A percentile compares a stretch with the other conserved stretches of the same genome.
Conservation (phyloP, 2,888 invertebrate species). For the Ormyrus thymus region DNA sequence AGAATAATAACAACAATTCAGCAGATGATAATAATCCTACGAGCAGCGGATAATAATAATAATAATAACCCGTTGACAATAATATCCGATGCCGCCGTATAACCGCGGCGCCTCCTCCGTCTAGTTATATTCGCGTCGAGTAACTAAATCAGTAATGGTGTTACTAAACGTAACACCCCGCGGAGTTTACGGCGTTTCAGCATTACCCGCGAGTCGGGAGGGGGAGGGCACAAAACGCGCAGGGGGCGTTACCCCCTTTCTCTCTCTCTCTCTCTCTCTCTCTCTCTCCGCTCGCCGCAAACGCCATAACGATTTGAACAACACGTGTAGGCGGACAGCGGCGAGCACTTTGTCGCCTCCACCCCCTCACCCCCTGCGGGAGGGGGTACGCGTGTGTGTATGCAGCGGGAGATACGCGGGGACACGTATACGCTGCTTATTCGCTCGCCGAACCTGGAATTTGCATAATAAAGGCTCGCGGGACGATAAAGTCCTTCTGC, state of each 20-base stretch:
- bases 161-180: conserved; percentile 20
- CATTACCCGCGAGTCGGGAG: conserved; percentile 7
- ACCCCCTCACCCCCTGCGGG: neutral
- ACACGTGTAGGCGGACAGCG: conserved; percentile 29
- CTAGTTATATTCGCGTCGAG: neutral
- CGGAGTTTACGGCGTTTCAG: conserved; percentile 20
- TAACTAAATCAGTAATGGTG: conserved; percentile 33
- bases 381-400: too few species aligned
- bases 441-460: neutral
- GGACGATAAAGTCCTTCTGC: conserved; percentile 4
- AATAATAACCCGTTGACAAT: too few species aligned
- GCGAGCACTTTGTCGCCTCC: neutral
- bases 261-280: conserved; percentile 29
- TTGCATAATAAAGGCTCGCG: conserved; percentile 7
- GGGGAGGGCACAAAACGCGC: too few species aligned
- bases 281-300: neutral
- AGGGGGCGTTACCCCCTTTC: conserved; percentile 2
- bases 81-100: too few species aligned
- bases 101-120: too few species aligned
- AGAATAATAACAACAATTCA: neutral
- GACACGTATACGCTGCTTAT: conserved; percentile 1
- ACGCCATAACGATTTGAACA: conserved; percentile 37
- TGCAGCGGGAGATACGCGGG: too few species aligned
- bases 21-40: neutral
- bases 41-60: too few species aligned